Base-by-base conservation (phyloP, 2,888 invertebrate genomes). In the Imbricaverruca yamaguchii region DNA sequence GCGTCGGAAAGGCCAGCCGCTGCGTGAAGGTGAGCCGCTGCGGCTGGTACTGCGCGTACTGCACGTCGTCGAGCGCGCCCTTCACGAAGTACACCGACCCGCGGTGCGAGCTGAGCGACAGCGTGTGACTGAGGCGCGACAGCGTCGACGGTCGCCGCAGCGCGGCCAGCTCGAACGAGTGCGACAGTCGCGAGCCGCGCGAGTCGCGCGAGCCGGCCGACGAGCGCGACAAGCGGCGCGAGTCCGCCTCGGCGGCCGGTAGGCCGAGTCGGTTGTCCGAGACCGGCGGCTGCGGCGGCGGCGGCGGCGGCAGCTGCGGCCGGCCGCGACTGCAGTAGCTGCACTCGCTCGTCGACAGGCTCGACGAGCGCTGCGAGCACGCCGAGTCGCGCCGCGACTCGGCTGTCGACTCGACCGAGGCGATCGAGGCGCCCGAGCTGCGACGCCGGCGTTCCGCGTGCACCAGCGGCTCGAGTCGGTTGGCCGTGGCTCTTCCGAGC, bases 21-120 rank as follows among this genome's bases (percentile, higher is more conserved):
- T 83, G 83, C 12, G 83, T 83, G 80, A 84, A 81, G 15, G 84
- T 83, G 21, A 83, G 83, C 63, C 83, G 82, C 23, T 82, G 83
- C n/a, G 81, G 82, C 61, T 82, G 80, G 56, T 39, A 39, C 39
- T 39, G 39, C 39, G 80, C 59, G 18, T 80, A 82, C 23, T 56
- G 63, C 39, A 56, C 80, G 59, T 80, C 81, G 21, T 65, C 77
- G 65, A 55, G 63, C 81, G 80, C 69, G 80, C 65, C 81, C 56
- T 53, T 61, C 74, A 74, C n/a, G 39, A 57, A 59, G 77, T 77
- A 39, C 39, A 53, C 53, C 39, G 77, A 74, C 11, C 53, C 63
- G 18, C 74, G 18, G 39, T 25, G 74, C 53, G 74, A 74, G 53
- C 39, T 15, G 53, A 74, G 53, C 1, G 74, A 74, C 8, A 74